phyloP scores from a whole-genome alignment of 2,113 vertebrate species.

The Nycticorax nycticorax region DNA sequence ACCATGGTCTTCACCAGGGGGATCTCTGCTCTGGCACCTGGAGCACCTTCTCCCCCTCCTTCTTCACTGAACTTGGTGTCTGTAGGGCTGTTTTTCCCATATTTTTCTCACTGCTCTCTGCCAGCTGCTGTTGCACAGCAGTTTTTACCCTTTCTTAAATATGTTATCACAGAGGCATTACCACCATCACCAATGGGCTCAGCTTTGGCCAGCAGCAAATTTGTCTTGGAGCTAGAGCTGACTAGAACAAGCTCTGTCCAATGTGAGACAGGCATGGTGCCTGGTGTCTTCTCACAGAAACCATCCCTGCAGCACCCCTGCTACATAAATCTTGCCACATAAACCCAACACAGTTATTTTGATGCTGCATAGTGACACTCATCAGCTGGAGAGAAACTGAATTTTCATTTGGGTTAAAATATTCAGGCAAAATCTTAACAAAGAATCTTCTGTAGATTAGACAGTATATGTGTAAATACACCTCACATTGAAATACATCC shows the following conservation, averaged over 20 bases:
- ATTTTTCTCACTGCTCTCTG: neutral
- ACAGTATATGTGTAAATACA: neutral
- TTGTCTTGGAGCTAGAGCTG: neutral
- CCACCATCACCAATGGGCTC: neutral
- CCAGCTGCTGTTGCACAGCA: neutral
- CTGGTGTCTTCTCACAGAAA: neutral
- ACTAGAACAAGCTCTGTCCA: neutral
- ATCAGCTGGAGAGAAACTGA: neutral
- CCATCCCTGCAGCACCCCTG: neutral
- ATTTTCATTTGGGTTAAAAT: neutral
- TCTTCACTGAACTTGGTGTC: neutral
- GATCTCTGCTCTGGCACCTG: fast-evolving
- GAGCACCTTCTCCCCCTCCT: neutral
- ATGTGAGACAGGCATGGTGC: neutral
- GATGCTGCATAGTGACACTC: fast-evolving
- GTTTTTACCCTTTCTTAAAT: neutral
- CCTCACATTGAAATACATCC: neutral
- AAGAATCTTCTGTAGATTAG: neutral
- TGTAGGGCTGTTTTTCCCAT: neutral
- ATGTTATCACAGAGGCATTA: neutral
- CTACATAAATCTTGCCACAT: neutral
- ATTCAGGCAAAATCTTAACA: neutral
- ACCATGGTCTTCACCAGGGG: neutral
- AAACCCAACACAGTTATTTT: neutral
- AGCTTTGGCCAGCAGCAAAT: neutral